Evolutionary conservation across 2,888 invertebrate species (phyloP).

Genomic region (Leptopilina myrica): DNA sequence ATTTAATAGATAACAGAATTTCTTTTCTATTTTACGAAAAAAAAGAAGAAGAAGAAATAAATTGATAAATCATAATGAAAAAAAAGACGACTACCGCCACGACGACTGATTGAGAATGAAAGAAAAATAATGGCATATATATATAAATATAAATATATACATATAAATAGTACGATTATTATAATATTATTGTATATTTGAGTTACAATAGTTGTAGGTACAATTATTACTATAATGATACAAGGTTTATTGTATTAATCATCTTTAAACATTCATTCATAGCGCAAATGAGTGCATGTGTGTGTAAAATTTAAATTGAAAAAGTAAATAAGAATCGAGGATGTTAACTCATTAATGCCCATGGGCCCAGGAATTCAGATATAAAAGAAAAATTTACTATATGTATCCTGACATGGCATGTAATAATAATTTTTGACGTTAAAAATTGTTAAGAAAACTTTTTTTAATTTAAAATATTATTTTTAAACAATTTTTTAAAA

Average conservation of each 20-base stretch:
- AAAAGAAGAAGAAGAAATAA: conserved; percentile 44
- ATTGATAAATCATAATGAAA: conserved; percentile 39
- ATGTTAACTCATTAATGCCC: not conserved
- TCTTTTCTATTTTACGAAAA: conserved; percentile 43
- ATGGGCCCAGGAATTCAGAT: not conserved
- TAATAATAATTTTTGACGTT: too few species aligned
- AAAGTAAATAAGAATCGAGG: conserved; percentile 26
- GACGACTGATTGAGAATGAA: conserved; percentile 29
- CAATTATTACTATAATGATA: conserved; percentile 54
- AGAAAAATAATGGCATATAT: conserved; percentile 22
- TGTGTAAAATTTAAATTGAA: conserved; percentile 23
- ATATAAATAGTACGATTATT: conserved; percentile 42
- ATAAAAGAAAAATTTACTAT: not conserved
- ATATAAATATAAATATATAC: too few species aligned
- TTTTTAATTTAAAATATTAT: too few species aligned
- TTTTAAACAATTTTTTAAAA: too few species aligned
- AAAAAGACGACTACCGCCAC: conserved; percentile 45
- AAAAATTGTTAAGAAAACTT: too few species aligned
- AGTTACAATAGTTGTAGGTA: conserved; percentile 54
- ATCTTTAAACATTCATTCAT: conserved; percentile 46
- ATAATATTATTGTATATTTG: conserved; percentile 53
- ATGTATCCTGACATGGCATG: too few species aligned
- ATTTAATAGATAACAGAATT: not conserved
- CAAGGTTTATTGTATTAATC: conserved; percentile 57
- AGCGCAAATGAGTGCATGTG: conserved; percentile 35